Evolutionary conservation across 2,888 invertebrate species (phyloP), one percentile per base, ranked within the genome.

Genomic region (Bellardia bayeri): DNA sequence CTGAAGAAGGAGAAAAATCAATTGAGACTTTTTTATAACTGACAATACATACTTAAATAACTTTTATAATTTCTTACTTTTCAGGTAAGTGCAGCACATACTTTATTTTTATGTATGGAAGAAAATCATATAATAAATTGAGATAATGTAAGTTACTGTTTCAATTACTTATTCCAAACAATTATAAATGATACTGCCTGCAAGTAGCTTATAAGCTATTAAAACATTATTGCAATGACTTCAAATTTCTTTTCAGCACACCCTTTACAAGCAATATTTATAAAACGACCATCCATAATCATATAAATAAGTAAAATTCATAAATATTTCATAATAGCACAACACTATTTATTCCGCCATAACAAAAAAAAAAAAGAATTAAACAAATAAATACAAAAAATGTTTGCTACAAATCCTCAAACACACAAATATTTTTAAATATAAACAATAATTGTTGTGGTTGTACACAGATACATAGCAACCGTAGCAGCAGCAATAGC

Each of bases 401-500:
- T 63, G 56, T 71, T 75, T 75, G 76, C 58, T 83, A 71, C 37
- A 71, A 78, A 71, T 49, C n/a, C 33, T 54, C 42, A 63, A 49
- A 45, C 16, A 16, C 11, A 33, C 9, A 79, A 51, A 58, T 63
- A 74, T 71, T 58, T 63, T 37, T 13, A 64, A 13, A 30, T 37
- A 63, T 7, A 78, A 30, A 71, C 37, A 68, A 45, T 61, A 79
- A 78, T 37, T 69, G 30, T 81, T 84, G 64, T 64, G 64, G 72
- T 72, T 64, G 58, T 51, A 51, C 49, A 75, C 23, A 75, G 54
- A 69, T 51, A 79, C 56, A 58, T 74, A 40, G n/a, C 64, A 64
- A 14, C 40, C 9, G 30, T 16, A 68, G 13, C 63, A 16, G 11
- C 56, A 74, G 23, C 63, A 68, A 61, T 40, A 76, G 11, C 61